Evolutionary conservation across 2,888 invertebrate genomes (phyloP), one percentile per base, ranked within the genome.

Genomic region (Crocallis elinguaria): DNA sequence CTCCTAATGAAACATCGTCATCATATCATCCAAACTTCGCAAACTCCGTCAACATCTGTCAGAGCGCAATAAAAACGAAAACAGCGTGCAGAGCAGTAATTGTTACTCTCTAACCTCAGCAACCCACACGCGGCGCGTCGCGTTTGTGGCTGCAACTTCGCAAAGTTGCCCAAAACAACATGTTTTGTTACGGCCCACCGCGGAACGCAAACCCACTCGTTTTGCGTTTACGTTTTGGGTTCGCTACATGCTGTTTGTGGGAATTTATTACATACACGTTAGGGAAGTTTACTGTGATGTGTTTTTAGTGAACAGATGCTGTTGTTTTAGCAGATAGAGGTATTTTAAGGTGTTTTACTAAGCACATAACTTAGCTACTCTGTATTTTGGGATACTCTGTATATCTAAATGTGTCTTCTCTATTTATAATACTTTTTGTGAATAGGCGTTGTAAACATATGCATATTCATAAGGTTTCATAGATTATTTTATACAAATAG

Each of bases 161-260:
- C 55, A 48, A 70, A 72, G 67, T 73, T 70, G 59, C 48, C 67
- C 71, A 48, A 51, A 50, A 57, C 57, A 57, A 38, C 57, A 45
- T 52, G 51, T 52, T 44, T 14, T 30, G 48, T 43, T 37, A 13
- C 11, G 39, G 37, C 36, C 45, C 51, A 27, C 52, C 41, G 52
- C 46, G 52, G 45, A 43, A 32, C 42, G 32, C 33, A 19, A 46
- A 25, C 48, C 14, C 19, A 30, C 51, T 35, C 29, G 53, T 33
- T 54, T 49, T 27, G 48, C 41, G 46, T 53, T 42, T 30, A 43
- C 43, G 43, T 49, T 49, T 48, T 21, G 48, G 48, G 48, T 35
- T 33, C 21, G 37, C 16, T 43, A 54, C 53, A 54, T 27, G 53
- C 43, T 38, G 53, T 48, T 54, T 54, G 48, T 11, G 53, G 38